Conservation (phyloP, 1,140 invertebrate species). For the Mesaphorura yosii region DNA sequence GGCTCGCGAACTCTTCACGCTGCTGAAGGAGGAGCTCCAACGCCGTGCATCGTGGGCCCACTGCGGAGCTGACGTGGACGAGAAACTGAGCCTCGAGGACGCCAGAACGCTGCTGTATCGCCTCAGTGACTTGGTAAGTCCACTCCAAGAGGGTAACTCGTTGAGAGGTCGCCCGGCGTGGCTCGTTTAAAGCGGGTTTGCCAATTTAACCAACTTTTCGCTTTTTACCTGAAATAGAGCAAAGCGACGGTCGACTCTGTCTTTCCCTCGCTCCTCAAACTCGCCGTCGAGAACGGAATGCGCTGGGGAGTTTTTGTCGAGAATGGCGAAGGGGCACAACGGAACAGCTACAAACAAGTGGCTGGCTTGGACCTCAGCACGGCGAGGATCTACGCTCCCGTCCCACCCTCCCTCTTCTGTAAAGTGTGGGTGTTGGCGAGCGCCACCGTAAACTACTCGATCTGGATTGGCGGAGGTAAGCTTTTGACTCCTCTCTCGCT, state of each 20-base stretch:
- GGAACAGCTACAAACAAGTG: too few species aligned
- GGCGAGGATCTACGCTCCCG: too few species aligned
- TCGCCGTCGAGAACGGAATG: constrained; percentile 2
- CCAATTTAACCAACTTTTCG: neutral
- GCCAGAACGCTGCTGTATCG: constrained; percentile 17
- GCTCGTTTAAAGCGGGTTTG: neutral
- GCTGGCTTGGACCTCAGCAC: too few species aligned
- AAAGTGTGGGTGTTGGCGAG: too few species aligned
- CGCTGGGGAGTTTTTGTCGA: too few species aligned
- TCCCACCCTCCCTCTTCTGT: too few species aligned
- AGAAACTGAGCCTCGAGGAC: constrained; percentile 8
- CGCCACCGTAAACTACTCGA: too few species aligned
- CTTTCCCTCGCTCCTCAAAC: neutral
- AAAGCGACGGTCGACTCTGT: neutral
- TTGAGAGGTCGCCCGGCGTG: too few species aligned
- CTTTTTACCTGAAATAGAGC: neutral
- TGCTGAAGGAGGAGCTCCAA: constrained; percentile 22
- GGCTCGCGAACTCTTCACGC: constrained; percentile 9
- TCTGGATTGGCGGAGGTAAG: too few species aligned
- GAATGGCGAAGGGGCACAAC: too few species aligned
- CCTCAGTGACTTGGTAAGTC: constrained; percentile 18
- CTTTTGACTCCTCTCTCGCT: too few species aligned
- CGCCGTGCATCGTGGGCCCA: constrained; percentile 9
- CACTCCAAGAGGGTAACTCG: too few species aligned
- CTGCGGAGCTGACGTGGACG: constrained; percentile 11